These are phyloP conservation scores for Balaenoptera acutorostrata DNA, from an alignment of 2,113 vertebrate species.

Conservation along the genomic window DNA sequence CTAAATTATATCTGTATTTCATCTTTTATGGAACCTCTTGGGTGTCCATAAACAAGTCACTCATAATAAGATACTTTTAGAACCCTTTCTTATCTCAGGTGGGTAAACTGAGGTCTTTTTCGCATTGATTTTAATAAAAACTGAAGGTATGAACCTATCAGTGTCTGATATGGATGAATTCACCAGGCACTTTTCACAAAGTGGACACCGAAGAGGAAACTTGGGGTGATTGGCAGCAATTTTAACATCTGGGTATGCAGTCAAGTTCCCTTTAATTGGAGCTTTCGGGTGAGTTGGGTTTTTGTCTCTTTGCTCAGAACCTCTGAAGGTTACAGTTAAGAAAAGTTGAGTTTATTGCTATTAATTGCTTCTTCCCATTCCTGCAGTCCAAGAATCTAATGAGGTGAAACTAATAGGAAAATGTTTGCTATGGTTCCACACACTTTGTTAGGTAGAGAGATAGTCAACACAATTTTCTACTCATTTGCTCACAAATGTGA, in stretches of 20 bases:
- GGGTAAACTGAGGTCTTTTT: neutral
- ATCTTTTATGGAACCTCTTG: neutral
- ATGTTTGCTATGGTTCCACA: neutral
- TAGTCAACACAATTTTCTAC: neutral
- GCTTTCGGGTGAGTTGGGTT: neutral
- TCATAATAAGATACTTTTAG: neutral
- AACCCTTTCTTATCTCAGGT: neutral
- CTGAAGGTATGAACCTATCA: neutral
- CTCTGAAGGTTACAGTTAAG: conserved; percentile 10
- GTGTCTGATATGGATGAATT: neutral
- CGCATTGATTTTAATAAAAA: conserved; percentile 11
- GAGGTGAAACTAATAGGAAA: neutral
- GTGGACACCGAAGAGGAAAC: neutral
- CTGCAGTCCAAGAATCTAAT: conserved; percentile 13
- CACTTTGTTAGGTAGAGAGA: neutral
- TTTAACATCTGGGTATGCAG: neutral
- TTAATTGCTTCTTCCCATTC: neutral
- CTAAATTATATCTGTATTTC: neutral
- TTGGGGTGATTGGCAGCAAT: neutral
- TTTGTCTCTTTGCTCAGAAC: neutral
- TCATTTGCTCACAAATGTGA: neutral
- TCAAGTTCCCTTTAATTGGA: conserved; percentile 12
- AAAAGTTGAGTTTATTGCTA: neutral
- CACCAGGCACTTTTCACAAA: neutral
- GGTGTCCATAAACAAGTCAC: neutral